Conservation (phyloP, 2,113 vertebrate species). For the Meriones unguiculatus region DNA sequence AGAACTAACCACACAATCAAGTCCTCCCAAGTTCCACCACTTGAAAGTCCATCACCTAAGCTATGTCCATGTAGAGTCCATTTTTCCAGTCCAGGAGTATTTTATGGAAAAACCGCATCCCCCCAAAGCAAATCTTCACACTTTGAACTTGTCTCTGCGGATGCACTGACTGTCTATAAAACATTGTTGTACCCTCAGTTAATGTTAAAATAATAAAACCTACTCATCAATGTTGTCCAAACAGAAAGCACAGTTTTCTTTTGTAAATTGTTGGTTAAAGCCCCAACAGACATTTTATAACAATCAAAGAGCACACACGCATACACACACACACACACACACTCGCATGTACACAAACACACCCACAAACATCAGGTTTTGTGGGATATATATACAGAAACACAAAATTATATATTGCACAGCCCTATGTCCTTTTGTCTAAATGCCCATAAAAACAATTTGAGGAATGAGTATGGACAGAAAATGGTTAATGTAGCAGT, state of each 20-base stretch:
- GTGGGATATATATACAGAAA: slow-evolving; percentile 72
- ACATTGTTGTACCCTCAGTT: slow-evolving; percentile 42
- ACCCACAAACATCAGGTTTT: slow-evolving; percentile 14
- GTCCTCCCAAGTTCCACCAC: background rate
- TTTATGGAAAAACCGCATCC: background rate
- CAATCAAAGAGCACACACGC: slow-evolving; percentile 64
- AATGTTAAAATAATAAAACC: slow-evolving; percentile 54
- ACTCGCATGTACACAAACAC: slow-evolving; percentile 42
- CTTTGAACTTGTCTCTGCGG: background rate
- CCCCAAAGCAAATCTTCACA: background rate
- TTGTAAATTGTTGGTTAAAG: slow-evolving; percentile 17
- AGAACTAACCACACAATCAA: no score
- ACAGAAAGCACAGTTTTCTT: background rate
- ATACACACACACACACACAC: slow-evolving; percentile 19
- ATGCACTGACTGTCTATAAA: background rate
- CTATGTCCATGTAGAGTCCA: background rate
- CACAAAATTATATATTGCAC: slow-evolving; percentile 82
- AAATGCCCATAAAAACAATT: slow-evolving; percentile 85
- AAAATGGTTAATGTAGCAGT: slow-evolving; percentile 87
- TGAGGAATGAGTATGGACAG: slow-evolving; percentile 83
- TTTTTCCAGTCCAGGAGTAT: background rate
- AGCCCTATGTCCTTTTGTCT: slow-evolving; percentile 85
- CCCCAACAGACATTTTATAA: slow-evolving; percentile 55
- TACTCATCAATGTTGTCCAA: slow-evolving; percentile 59
- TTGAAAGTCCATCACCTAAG: background rate